Percentiles rank a stretch among this genome's conserved stretches.
phyloP scores from a whole-genome alignment of 2,797 vertebrate species.

The Gorsachius magnificus region DNA sequence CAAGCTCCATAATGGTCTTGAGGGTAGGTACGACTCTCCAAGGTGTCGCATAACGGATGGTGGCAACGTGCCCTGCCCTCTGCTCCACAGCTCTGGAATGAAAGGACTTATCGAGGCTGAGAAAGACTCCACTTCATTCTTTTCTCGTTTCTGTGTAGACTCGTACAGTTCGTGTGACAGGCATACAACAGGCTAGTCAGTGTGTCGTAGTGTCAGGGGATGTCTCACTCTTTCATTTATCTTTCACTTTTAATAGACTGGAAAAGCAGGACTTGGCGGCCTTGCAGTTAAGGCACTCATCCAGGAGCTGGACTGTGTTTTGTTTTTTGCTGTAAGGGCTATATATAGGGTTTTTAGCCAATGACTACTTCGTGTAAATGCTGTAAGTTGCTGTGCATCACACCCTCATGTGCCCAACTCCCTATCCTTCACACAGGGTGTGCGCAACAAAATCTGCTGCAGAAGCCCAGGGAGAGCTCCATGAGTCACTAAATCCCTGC shows the following conservation, averaged over 20 bases:
- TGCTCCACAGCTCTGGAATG: neutral
- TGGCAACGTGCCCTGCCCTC: neutral
- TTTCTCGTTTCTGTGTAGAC: neutral
- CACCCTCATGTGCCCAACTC: neutral
- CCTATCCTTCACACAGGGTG: too few relatives aligned
- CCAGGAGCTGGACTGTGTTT: neutral
- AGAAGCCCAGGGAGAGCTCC: neutral
- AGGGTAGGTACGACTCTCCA: neutral
- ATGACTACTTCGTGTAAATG: neutral
- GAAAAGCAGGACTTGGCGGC: neutral
- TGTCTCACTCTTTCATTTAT: neutral
- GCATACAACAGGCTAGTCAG: neutral
- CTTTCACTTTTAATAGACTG: neutral
- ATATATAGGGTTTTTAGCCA: neutral
- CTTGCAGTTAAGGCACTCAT: neutral
- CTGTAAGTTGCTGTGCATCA: neutral
- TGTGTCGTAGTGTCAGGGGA: neutral
- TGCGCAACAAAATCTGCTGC: neutral
- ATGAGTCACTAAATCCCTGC: neutral
- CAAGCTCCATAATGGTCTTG: neutral
- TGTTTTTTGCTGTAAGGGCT: neutral
- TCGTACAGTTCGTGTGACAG: neutral
- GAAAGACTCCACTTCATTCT: neutral
- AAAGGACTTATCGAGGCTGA: neutral
- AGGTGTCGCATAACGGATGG: neutral